A percentile compares a stretch with the other conserved stretches of the same genome.
Conservation (phyloP, 1,140 invertebrate species). For the Sinella curviseta region DNA sequence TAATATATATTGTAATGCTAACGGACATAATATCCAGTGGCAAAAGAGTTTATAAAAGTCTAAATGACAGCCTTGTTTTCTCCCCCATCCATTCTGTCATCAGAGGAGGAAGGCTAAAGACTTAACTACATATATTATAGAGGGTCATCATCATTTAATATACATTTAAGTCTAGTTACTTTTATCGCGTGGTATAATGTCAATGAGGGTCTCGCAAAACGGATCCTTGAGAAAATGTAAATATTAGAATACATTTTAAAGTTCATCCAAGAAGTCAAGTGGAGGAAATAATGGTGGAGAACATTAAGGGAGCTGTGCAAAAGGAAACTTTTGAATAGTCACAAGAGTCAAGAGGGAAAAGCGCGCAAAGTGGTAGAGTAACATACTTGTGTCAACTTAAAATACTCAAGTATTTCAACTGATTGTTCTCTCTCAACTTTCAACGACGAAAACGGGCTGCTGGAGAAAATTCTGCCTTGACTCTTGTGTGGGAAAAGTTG, state of each 20-base stretch:
- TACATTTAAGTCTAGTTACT: background rate
- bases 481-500: too few relatives aligned
- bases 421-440: background rate
- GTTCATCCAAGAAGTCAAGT: background rate
- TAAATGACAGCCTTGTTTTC: too few relatives aligned
- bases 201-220: background rate
- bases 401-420: background rate
- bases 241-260: background rate
- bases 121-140: background rate
- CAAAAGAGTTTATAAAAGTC: too few relatives aligned
- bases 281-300: background rate
- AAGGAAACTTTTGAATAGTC: background rate
- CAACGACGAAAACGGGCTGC: background rate
- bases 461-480: too few relatives aligned
- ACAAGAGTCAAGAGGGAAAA: constrained; percentile 13
- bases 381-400: constrained; percentile 1
- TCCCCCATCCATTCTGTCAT: background rate
- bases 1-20: too few relatives aligned
- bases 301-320: background rate
- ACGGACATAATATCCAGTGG: too few relatives aligned
- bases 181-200: background rate
- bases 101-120: background rate
- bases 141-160: background rate
- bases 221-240: background rate
- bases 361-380: background rate